phyloP scores from a whole-genome alignment of 2,113 vertebrate genomes.

The Theristicus caerulescens region DNA sequence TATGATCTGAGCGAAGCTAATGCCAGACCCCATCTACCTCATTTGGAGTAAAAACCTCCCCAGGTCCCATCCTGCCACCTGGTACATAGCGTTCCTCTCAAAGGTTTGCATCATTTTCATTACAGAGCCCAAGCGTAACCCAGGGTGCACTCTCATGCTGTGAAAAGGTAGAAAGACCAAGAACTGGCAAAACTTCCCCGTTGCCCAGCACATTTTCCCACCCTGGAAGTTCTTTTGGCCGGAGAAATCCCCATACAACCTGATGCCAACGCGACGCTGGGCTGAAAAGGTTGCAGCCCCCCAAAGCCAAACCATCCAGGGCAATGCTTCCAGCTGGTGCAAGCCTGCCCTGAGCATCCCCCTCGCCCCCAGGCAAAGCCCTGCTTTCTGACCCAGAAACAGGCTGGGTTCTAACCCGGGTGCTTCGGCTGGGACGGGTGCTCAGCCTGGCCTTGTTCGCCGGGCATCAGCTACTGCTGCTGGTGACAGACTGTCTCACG shows the following conservation, averaged over 20 bases:
- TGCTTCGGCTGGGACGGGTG: not conserved
- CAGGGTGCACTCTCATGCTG: accelerated
- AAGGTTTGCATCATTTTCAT: not conserved
- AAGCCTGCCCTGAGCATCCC: not conserved
- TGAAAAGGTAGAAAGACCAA: not conserved
- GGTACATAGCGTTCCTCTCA: not conserved
- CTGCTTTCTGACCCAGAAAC: not conserved
- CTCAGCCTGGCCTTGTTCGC: not conserved
- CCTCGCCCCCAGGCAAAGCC: not conserved
- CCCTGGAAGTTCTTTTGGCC: not conserved
- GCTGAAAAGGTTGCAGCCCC: not conserved
- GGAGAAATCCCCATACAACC: not conserved
- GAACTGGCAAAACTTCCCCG: accelerated
- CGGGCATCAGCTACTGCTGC: not conserved
- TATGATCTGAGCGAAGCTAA: not conserved
- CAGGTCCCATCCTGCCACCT: not conserved
- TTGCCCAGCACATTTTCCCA: not conserved
- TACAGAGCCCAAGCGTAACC: not conserved
- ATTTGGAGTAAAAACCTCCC: not conserved
- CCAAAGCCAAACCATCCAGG: not conserved
- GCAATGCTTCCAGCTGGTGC: not conserved
- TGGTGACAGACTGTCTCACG: not conserved
- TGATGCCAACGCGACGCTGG: accelerated
- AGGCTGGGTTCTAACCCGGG: not conserved
- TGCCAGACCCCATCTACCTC: not conserved